These are phyloP conservation scores for Oxyruncus cristatus DNA, from an alignment of 2,113 vertebrate genomes.

Conservation along the genomic window DNA sequence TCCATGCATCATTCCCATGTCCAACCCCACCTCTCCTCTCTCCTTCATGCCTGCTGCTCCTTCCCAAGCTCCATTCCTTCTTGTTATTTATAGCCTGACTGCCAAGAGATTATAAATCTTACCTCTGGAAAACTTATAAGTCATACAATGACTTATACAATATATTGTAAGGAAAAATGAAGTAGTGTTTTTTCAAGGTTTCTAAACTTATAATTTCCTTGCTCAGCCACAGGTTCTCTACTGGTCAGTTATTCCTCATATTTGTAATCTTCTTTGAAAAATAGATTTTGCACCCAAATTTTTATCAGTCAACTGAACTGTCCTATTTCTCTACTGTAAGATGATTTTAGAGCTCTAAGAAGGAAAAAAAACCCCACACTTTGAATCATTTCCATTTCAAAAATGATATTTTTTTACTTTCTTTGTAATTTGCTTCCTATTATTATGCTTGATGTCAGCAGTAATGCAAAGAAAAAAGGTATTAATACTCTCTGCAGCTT, in stretches of 20 bases:
- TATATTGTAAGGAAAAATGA: neutral
- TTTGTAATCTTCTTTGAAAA: neutral
- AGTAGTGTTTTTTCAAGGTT: neutral
- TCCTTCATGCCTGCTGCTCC: neutral
- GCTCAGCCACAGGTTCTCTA: neutral
- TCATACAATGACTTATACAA: too few species aligned
- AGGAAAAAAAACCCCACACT: rapidly evolving
- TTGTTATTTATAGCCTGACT: neutral
- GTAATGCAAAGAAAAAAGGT: neutral
- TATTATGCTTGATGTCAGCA: neutral
- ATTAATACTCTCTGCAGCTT: neutral
- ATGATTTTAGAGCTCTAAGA: neutral
- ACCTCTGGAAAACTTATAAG: neutral
- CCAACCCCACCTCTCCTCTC: neutral
- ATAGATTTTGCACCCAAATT: neutral
- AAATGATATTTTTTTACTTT: neutral
- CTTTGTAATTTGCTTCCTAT: neutral
- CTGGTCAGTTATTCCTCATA: neutral
- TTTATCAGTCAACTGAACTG: neutral
- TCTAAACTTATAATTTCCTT: neutral
- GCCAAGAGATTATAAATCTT: neutral
- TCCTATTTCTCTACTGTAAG: neutral
- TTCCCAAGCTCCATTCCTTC: neutral
- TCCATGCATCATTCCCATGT: neutral
- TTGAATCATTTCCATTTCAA: neutral